Percentiles rank a stretch among this genome's conserved stretches.
Evolutionary conservation across 2,888 invertebrate species (phyloP).

Genomic region (Philereme transversata): DNA sequence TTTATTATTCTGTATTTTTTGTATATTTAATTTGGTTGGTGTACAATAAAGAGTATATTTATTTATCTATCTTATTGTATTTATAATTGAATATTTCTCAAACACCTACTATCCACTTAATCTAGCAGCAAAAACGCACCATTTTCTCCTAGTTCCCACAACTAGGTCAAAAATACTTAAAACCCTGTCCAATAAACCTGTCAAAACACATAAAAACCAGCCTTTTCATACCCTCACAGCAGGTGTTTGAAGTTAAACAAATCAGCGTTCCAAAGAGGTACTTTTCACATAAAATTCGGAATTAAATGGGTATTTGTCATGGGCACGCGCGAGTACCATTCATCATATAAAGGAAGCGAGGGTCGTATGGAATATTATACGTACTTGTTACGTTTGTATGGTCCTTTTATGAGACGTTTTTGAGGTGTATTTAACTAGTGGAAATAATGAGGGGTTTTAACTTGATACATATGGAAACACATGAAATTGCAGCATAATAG

Average conservation of each 20-base stretch:
- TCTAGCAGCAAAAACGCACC: too few relatives aligned
- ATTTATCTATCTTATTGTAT: too few relatives aligned
- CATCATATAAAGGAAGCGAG: slow-evolving; percentile 37
- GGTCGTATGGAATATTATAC: slow-evolving; percentile 30
- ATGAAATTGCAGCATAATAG: too few relatives aligned
- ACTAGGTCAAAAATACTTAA: slow-evolving; percentile 3
- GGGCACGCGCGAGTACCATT: slow-evolving; percentile 24
- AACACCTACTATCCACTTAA: too few relatives aligned
- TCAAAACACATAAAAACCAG: slow-evolving; percentile 14
- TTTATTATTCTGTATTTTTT: too few relatives aligned
- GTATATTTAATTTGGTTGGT: too few relatives aligned
- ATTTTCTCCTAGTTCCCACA: too few relatives aligned
- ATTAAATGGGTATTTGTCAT: slow-evolving; percentile 38
- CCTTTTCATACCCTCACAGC: slow-evolving; percentile 14
- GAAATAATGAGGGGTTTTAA: too few relatives aligned
- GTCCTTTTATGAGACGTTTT: slow-evolving; percentile 24
- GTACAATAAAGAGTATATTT: too few relatives aligned
- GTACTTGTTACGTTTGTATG: slow-evolving; percentile 27
- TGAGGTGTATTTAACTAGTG: slow-evolving; percentile 16
- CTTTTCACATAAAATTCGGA: slow-evolving; percentile 34
- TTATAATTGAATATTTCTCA: too few relatives aligned
- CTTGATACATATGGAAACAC: too few relatives aligned
- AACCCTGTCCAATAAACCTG: slow-evolving; percentile 13
- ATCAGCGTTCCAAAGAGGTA: slow-evolving; percentile 29
- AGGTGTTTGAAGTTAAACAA: slow-evolving; percentile 34